Percentiles rank a stretch among this genome's conserved stretches.
These are phyloP conservation scores for Caenorhabditis sp. DNA, from an alignment of 2,888 invertebrate genomes.

Conservation along the genomic window DNA sequence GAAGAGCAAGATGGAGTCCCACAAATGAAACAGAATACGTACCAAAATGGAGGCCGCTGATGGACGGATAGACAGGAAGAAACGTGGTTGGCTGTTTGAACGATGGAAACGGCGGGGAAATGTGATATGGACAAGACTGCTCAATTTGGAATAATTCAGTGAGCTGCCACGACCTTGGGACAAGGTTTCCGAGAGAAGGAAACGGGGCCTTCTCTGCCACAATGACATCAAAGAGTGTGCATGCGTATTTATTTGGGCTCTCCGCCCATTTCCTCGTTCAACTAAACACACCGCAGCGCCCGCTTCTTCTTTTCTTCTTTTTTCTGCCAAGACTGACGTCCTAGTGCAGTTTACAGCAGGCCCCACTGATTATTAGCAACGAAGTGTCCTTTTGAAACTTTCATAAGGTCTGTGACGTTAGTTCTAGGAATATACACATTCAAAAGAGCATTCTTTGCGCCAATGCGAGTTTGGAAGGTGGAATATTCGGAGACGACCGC, in stretches of 20 bases:
- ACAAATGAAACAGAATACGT: slow-evolving; percentile 54
- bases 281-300: slow-evolving; percentile 2
- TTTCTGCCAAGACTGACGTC: background rate
- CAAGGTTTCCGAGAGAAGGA: slow-evolving; percentile 39
- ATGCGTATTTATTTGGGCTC: slow-evolving; percentile 30
- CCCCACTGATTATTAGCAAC: slow-evolving; percentile 9
- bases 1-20: slow-evolving; percentile 27
- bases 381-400: slow-evolving; percentile 31
- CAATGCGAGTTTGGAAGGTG: background rate
- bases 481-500: background rate
- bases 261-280: slow-evolving; percentile 13
- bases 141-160: slow-evolving; percentile 62
- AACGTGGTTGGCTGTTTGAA: slow-evolving; percentile 57
- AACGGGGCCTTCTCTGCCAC: slow-evolving; percentile 37
- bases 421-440: background rate
- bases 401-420: slow-evolving; percentile 32
- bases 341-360: slow-evolving; percentile 15
- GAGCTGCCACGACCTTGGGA: slow-evolving; percentile 28
- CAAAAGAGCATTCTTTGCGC: background rate
- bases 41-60: slow-evolving; percentile 44
- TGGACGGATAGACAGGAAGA: slow-evolving; percentile 53
- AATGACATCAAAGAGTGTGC: slow-evolving; percentile 50
- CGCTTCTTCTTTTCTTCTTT: no score
- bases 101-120: slow-evolving; percentile 54
- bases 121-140: slow-evolving; percentile 56